Conservation (phyloP, 2,797 vertebrate species). For the Takifugu rubripes region DNA sequence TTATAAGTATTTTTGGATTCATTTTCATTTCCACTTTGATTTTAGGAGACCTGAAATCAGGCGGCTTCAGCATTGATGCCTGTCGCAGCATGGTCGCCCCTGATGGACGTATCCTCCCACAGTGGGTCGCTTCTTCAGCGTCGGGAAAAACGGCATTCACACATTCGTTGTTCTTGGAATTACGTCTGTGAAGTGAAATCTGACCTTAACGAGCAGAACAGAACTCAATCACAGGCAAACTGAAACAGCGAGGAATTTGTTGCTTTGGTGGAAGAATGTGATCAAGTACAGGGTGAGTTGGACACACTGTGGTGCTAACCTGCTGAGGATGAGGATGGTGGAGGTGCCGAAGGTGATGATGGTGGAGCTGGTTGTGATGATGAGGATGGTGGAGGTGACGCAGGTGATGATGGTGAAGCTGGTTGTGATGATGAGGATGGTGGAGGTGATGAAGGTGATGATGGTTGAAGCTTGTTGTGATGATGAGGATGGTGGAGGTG, state of each 20-base stretch:
- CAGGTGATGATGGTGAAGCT: too few relatives aligned
- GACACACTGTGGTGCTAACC: too few relatives aligned
- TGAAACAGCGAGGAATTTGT: constrained; percentile 51
- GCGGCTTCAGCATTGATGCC: constrained; percentile 81
- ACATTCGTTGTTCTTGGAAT: neutral
- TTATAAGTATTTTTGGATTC: neutral
- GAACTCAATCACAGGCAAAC: constrained; percentile 59
- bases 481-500: too few relatives aligned
- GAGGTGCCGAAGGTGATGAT: too few relatives aligned
- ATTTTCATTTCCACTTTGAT: neutral
- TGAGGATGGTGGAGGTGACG: too few relatives aligned
- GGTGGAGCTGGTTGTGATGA: too few relatives aligned
- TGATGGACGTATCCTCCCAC: constrained; percentile 89
- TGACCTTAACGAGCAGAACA: constrained; percentile 38
- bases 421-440: too few relatives aligned
- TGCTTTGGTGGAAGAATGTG: constrained; percentile 52
- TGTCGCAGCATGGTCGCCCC: constrained; percentile 84
- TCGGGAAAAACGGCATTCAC: neutral
- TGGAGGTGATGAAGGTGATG: too few relatives aligned
- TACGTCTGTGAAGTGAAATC: neutral
- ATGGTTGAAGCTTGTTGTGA: too few relatives aligned
- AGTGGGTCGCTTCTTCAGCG: neutral
- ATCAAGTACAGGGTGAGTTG: constrained; percentile 46
- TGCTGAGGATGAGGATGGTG: too few relatives aligned
- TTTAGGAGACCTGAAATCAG: constrained; percentile 51